phyloP scores from a whole-genome alignment of 2,888 invertebrate genomes.

The Hesperia comma region DNA sequence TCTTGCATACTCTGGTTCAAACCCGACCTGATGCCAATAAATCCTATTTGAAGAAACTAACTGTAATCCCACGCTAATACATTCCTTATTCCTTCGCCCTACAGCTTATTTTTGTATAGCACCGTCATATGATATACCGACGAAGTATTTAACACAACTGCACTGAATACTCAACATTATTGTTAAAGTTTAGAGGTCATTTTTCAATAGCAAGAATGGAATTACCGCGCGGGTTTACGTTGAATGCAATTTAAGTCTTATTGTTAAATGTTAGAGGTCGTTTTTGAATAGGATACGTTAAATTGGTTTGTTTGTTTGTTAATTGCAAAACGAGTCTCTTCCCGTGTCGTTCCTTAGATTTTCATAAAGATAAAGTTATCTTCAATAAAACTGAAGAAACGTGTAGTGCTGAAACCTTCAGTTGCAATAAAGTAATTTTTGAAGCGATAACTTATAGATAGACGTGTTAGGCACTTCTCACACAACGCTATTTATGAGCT shows the following conservation, averaged over 20 bases:
- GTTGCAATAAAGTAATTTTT: too few relatives aligned
- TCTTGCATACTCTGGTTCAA: constrained; percentile 55
- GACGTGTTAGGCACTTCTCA: too few relatives aligned
- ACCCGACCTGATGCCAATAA: constrained; percentile 57
- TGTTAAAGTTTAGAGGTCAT: constrained; percentile 8
- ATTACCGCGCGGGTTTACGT: neutral
- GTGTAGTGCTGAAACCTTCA: constrained; percentile 6
- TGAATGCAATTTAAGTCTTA: constrained; percentile 43
- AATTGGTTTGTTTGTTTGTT: constrained; percentile 53
- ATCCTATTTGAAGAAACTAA: constrained; percentile 59
- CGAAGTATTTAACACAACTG: neutral
- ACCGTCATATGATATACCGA: neutral
- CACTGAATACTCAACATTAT: constrained; percentile 14
- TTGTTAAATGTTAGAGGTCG: constrained; percentile 46
- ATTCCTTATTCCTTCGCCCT: constrained; percentile 17
- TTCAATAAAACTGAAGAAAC: constrained; percentile 9
- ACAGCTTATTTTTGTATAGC: constrained; percentile 15
- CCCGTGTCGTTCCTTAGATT: constrained; percentile 54
- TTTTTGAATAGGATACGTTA: constrained; percentile 47
- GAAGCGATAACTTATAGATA: too few relatives aligned
- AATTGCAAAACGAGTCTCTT: constrained; percentile 60
- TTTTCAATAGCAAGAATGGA: constrained; percentile 4
- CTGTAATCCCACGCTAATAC: constrained; percentile 40
- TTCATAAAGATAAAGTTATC: constrained; percentile 27
- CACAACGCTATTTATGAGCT: too few relatives aligned